Conservation (phyloP, 2,888 invertebrate species). For the Euplexia lucipara region DNA sequence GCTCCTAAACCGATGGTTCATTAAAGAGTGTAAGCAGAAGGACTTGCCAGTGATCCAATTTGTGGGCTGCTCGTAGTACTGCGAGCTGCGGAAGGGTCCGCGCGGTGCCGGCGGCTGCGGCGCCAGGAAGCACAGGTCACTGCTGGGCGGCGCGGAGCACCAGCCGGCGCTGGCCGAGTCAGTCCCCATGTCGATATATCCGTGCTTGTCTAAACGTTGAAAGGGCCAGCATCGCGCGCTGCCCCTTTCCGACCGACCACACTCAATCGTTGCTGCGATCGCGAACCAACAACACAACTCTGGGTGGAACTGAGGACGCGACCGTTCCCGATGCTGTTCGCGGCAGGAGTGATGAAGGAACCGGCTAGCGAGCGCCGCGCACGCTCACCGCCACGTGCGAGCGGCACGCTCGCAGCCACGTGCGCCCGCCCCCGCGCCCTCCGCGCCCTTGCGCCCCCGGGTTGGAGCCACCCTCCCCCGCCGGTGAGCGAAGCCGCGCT, state of each 20-base stretch:
- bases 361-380: constrained; percentile 76
- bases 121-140: constrained; percentile 66
- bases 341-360: constrained; percentile 84
- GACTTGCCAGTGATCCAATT: constrained; percentile 43
- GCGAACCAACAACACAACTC: constrained; percentile 32
- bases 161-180: constrained; percentile 68
- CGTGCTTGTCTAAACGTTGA: constrained; percentile 87
- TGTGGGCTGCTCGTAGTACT: constrained; percentile 36
- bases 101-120: constrained; percentile 57
- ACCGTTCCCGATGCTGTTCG: constrained; percentile 82
- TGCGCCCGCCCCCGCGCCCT: constrained; percentile 55
- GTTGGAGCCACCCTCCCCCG: constrained; percentile 37
- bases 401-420: constrained; percentile 74
- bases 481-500: neutral
- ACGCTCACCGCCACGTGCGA: constrained; percentile 82
- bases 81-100: constrained; percentile 22
- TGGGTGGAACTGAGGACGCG: constrained; percentile 73
- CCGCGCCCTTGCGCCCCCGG: constrained; percentile 38
- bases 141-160: constrained; percentile 42
- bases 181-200: constrained; percentile 90
- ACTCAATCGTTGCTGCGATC: constrained; percentile 76
- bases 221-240: constrained; percentile 78
- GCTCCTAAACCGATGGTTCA: neutral
- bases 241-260: constrained; percentile 75
- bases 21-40: neutral